These are phyloP conservation scores for Smithornis capensis DNA, from an alignment of 2,113 vertebrate species.

Conservation along the genomic window DNA sequence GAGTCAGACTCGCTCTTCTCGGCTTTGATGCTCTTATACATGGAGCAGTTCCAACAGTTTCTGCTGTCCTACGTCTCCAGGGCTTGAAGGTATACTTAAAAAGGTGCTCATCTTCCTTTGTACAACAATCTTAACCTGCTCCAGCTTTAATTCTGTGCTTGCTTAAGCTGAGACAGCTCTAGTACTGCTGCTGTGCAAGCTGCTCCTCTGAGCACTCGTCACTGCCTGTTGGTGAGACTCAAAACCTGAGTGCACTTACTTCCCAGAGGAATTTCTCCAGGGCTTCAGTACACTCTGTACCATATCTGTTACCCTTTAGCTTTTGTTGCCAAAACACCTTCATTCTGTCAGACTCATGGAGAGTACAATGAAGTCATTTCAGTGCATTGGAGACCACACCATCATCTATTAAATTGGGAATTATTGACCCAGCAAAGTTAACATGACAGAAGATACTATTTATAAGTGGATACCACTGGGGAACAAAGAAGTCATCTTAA, in stretches of 20 bases:
- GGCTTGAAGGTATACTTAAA: neutral
- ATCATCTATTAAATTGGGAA: neutral
- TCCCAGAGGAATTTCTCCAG: neutral
- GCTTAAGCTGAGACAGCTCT: neutral
- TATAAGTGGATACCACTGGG: neutral
- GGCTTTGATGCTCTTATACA: neutral
- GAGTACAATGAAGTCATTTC: neutral
- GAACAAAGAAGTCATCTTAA: neutral
- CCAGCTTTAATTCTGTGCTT: neutral
- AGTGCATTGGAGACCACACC: neutral
- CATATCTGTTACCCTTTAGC: neutral
- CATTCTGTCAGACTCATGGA: neutral
- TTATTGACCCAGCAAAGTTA: neutral
- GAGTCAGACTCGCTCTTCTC: neutral
- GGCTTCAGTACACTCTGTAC: neutral
- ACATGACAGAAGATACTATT: neutral
- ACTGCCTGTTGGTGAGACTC: neutral
- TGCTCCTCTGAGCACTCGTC: neutral
- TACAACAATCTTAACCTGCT: neutral
- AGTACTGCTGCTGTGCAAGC: neutral
- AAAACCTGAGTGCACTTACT: neutral
- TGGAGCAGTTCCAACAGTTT: constrained; percentile 1
- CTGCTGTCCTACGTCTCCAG: neutral
- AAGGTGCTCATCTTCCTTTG: neutral
- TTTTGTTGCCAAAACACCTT: neutral